Conservation (phyloP, 2,888 invertebrate genomes). For the Nematopogon swammerdamellus region DNA sequence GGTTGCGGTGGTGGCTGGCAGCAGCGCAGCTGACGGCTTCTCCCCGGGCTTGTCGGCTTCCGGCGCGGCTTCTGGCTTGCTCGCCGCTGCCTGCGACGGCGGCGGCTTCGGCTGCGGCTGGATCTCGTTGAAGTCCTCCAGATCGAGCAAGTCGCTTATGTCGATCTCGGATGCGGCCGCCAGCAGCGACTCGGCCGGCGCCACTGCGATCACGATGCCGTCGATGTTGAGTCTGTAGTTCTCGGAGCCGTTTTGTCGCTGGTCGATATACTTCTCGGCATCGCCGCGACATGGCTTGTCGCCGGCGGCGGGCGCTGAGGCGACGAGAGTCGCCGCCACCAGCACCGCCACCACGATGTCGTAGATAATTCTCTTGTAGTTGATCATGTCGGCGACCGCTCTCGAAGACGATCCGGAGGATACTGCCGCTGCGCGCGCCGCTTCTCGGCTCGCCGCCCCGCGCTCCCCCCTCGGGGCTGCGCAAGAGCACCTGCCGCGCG, state of each 20-base stretch:
- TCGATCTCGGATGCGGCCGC: slow-evolving; percentile 51
- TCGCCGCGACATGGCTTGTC: slow-evolving; percentile 15
- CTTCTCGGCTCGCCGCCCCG: slow-evolving; percentile 22
- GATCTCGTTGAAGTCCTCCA: slow-evolving; percentile 24
- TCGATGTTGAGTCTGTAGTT: slow-evolving; percentile 69
- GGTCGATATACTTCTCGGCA: slow-evolving; percentile 55
- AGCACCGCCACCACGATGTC: slow-evolving; percentile 27
- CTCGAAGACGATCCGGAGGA: background rate
- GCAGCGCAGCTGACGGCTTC: slow-evolving; percentile 11
- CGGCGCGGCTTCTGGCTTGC: slow-evolving; percentile 6
- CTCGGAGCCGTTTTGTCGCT: slow-evolving; percentile 74
- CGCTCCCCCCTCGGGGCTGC: background rate
- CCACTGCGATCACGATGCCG: slow-evolving; percentile 64
- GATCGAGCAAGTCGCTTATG: slow-evolving; percentile 31
- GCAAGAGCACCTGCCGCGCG: slow-evolving; percentile 16
- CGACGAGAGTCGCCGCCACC: slow-evolving; percentile 14
- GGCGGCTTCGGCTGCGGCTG: slow-evolving; percentile 17
- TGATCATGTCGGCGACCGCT: slow-evolving; percentile 32
- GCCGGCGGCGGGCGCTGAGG: slow-evolving; percentile 25
- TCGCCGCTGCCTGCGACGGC: slow-evolving; percentile 14
- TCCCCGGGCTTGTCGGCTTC: slow-evolving; percentile 12
- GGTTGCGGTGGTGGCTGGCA: slow-evolving; percentile 8
- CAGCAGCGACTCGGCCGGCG: slow-evolving; percentile 60
- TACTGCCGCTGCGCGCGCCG: slow-evolving; percentile 30
- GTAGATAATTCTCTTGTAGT: slow-evolving; percentile 44